Percentiles rank a stretch among this genome's conserved stretches.
phyloP scores from a whole-genome alignment of 2,113 vertebrate genomes.

The Dicerorhinus sumatrensis region DNA sequence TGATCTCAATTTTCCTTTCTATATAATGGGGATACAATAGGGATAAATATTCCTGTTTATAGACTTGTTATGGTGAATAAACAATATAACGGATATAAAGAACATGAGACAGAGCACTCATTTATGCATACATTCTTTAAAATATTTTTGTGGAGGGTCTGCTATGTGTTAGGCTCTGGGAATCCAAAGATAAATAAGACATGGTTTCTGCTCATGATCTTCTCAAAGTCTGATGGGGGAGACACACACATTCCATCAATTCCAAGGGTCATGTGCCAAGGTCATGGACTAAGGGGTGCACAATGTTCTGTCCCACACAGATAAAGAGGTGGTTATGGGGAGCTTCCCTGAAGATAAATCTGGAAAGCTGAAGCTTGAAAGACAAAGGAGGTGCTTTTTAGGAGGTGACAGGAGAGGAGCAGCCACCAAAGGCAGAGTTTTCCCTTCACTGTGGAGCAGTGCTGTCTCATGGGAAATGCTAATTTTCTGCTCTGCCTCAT shows the following conservation, averaged over 20 bases:
- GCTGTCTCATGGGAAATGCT: conserved; percentile 23
- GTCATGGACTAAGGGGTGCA: neutral
- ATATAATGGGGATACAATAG: neutral
- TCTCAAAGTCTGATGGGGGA: neutral
- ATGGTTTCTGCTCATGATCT: neutral
- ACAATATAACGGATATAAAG: neutral
- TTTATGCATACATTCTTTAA: neutral
- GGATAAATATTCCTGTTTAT: neutral
- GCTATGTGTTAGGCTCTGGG: neutral
- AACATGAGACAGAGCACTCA: neutral
- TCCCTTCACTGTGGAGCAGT: neutral
- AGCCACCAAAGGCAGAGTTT: neutral
- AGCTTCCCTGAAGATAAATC: neutral
- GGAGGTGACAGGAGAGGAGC: neutral
- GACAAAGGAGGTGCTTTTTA: neutral
- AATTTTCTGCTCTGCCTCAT: conserved; percentile 21
- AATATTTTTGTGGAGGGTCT: neutral
- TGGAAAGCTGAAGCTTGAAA: neutral
- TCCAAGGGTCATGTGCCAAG: neutral
- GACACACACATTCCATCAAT: neutral
- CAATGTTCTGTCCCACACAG: neutral
- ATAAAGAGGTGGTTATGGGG: neutral
- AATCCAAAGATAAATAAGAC: neutral
- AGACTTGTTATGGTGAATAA: neutral
- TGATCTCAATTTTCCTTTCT: neutral